These are phyloP conservation scores for Smutsia gigantea DNA, from an alignment of 2,797 vertebrate genomes.

Conservation along the genomic window DNA sequence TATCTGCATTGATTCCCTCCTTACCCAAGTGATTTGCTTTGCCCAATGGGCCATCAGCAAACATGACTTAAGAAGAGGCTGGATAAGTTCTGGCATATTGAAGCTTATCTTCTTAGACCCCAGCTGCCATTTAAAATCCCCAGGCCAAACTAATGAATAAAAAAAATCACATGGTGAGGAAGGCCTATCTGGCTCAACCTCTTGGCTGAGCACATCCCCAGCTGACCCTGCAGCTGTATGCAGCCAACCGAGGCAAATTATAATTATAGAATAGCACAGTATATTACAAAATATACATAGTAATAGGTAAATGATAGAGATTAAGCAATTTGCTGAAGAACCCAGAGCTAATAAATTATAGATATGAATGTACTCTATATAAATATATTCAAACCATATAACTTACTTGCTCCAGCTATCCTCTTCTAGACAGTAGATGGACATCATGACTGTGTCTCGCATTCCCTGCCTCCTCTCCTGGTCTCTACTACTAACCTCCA, in stretches of 20 bases:
- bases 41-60: neutral
- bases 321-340: neutral
- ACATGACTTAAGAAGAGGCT: neutral
- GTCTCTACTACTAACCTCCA: neutral
- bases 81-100: neutral
- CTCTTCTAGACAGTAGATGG: neutral
- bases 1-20: neutral
- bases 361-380: neutral
- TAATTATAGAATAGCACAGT: neutral
- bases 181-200: neutral
- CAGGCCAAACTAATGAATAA: neutral
- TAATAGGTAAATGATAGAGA: neutral
- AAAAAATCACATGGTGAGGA: neutral
- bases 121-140: neutral
- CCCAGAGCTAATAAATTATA: neutral
- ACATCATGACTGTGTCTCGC: neutral
- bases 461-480: neutral
- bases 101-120: neutral
- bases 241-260: neutral
- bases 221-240: neutral
- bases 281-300: neutral
- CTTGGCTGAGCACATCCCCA: neutral
- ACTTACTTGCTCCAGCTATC: neutral
- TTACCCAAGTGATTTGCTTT: neutral
- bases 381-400: neutral